Conservation (phyloP, 2,113 vertebrate species). For the Megaptera novaeangliae region DNA sequence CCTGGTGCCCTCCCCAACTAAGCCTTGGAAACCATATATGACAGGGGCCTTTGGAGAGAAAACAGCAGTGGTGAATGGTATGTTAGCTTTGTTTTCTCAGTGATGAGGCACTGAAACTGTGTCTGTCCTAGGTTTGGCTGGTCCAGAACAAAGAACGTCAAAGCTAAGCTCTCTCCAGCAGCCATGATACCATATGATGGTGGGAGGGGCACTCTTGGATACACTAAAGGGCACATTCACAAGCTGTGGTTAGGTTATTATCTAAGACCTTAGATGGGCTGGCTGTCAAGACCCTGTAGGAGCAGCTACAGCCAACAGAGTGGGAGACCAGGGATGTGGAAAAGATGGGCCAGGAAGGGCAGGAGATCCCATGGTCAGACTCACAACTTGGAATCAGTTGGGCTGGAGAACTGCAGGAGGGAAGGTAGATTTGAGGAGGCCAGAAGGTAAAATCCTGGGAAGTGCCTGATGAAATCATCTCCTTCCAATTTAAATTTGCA, state of each 20-base stretch:
- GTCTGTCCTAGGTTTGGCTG: background rate
- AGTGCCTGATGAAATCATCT: background rate
- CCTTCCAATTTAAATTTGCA: background rate
- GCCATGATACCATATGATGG: rapidly evolving
- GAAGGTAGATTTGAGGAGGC: background rate
- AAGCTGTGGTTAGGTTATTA: background rate
- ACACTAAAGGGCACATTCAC: background rate
- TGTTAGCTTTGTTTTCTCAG: background rate
- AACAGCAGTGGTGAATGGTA: background rate
- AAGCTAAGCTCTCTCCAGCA: background rate
- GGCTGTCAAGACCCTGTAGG: background rate
- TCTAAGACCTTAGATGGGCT: background rate
- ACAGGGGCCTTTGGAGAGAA: background rate
- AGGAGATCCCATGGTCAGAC: background rate
- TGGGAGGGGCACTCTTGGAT: background rate
- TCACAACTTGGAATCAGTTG: background rate
- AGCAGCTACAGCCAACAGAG: background rate
- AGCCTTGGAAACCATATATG: background rate
- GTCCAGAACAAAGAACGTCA: background rate
- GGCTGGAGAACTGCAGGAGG: background rate
- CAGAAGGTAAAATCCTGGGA: background rate
- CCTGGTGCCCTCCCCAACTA: background rate
- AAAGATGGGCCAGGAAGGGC: background rate
- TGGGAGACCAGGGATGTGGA: background rate
- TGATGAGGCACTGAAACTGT: background rate